Percentiles rank a stretch among this genome's conserved stretches.
phyloP scores from a whole-genome alignment of 2,888 invertebrate genomes.

The Cenopis cana region DNA sequence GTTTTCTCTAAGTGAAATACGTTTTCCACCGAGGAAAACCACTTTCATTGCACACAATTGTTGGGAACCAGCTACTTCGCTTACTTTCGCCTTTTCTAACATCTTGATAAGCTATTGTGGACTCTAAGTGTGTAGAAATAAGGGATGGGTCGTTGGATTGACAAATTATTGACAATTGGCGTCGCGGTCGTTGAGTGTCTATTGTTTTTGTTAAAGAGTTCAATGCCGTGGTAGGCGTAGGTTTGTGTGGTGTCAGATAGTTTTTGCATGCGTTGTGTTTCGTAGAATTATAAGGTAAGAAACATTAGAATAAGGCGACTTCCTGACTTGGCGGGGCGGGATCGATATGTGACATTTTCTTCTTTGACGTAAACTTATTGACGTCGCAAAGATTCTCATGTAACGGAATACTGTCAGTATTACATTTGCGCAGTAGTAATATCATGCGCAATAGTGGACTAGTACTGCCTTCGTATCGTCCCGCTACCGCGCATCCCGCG shows the following conservation, averaged over 20 bases:
- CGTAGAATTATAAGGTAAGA: background rate
- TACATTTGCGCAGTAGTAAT: too few relatives aligned
- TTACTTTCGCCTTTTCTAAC: slow-evolving; percentile 66
- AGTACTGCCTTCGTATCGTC: too few relatives aligned
- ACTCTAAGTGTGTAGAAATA: slow-evolving; percentile 39
- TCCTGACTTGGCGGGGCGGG: too few relatives aligned
- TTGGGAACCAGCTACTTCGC: slow-evolving; percentile 60
- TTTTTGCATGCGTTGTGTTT: background rate
- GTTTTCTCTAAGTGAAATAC: slow-evolving; percentile 67
- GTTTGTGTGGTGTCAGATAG: background rate
- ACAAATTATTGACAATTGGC: slow-evolving; percentile 59
- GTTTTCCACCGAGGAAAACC: slow-evolving; percentile 62
- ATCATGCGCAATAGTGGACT: too few relatives aligned
- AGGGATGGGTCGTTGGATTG: slow-evolving; percentile 8
- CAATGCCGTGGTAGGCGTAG: slow-evolving; percentile 31
- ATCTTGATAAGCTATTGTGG: slow-evolving; percentile 40
- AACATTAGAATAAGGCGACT: too few relatives aligned
- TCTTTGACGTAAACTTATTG: too few relatives aligned
- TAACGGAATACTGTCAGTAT: too few relatives aligned
- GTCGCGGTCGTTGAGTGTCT: slow-evolving; percentile 61
- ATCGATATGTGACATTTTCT: too few relatives aligned
- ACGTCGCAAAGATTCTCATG: too few relatives aligned
- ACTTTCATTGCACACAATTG: slow-evolving; percentile 70
- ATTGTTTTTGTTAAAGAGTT: slow-evolving; percentile 54
- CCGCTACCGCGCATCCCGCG: too few relatives aligned